phyloP scores from a whole-genome alignment of 1,140 invertebrate genomes.

The Bombus superbus region DNA sequence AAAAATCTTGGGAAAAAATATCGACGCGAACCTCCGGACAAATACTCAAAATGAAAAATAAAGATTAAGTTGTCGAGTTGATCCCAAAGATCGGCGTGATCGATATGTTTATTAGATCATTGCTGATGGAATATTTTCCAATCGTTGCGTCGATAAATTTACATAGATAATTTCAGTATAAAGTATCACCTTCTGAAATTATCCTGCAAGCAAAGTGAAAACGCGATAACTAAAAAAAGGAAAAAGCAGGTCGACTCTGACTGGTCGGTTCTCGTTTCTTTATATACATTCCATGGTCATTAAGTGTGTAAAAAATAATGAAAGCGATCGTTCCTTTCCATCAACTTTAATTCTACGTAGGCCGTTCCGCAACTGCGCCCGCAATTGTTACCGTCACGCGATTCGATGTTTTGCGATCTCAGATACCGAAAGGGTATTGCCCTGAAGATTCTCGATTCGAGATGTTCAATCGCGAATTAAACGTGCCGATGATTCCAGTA shows the following conservation, averaged over 20 bases:
- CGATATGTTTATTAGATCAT: background rate
- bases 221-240: background rate
- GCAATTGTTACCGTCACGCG: conserved; percentile 63
- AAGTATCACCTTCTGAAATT: background rate
- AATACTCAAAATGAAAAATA: too few relatives aligned
- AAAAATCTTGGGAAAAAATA: too few relatives aligned
- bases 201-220: background rate
- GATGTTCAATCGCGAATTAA: conserved; percentile 1
- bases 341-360: conserved; percentile 34
- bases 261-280: background rate
- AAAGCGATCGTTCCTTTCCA: conserved; percentile 26
- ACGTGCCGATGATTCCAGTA: background rate
- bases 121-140: too few relatives aligned
- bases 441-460: conserved; percentile 20
- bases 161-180: background rate
- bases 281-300: background rate
- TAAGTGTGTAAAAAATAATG: conserved; percentile 41
- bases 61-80: too few relatives aligned
- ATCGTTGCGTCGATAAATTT: background rate
- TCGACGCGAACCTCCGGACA: too few relatives aligned
- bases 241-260: background rate
- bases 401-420: conserved; percentile 42
- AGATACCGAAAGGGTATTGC: conserved; percentile 39
- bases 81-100: background rate
- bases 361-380: conserved; percentile 33